Evolutionary conservation across 2,888 invertebrate species (phyloP), one percentile per base, ranked within the genome.

Genomic region (Caenorhabditis sp.): DNA sequence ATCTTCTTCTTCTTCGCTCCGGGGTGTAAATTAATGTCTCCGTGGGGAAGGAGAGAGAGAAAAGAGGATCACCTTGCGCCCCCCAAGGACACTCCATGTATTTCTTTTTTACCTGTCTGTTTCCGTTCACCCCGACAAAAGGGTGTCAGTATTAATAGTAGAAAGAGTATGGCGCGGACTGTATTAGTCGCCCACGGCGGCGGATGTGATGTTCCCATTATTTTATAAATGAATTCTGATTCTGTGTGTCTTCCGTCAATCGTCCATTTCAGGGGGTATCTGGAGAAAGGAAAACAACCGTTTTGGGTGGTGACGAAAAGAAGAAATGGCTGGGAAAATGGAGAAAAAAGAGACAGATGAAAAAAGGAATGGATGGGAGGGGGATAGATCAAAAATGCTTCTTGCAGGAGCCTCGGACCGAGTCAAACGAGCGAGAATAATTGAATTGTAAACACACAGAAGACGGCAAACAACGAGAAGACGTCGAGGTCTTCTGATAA

Each of bases 341-440:
- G 24, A 16, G 31, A 54, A 31, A 38, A 75, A 47, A 26, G 58
- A 51, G 7, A 61, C 6, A 31, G 73, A 41, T 6, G 26, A 14
- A 26, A 26, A 54, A 26, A 63, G 69, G 74, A 54, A 56, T 38
- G 38, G n/a, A n/a, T n/a, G n/a, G n/a, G n/a, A n/a, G n/a, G 38
- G 38, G 12, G 38, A 38, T 38, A 75, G 80, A 75, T 75, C 79
- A 79, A 79, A 79, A 79, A 79, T 69, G 72, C n/a, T n/a, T 70
- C 70, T 70, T 58, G 56, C 58, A 66, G 58, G 38, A 10, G 38
- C 8, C 14, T 54, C 47, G n/a, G n/a, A n/a, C 63, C 69, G 47
- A 44, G 63, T 61, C 77, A 77, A 77, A 77, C 77, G 77, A 77
- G 77, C 77, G 61, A 68, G 77, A 77, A 77, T 77, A 77, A 77